Evolutionary conservation across 2,888 invertebrate species (phyloP), one percentile per base, ranked within the genome.

Genomic region (Autographa pulchrina): DNA sequence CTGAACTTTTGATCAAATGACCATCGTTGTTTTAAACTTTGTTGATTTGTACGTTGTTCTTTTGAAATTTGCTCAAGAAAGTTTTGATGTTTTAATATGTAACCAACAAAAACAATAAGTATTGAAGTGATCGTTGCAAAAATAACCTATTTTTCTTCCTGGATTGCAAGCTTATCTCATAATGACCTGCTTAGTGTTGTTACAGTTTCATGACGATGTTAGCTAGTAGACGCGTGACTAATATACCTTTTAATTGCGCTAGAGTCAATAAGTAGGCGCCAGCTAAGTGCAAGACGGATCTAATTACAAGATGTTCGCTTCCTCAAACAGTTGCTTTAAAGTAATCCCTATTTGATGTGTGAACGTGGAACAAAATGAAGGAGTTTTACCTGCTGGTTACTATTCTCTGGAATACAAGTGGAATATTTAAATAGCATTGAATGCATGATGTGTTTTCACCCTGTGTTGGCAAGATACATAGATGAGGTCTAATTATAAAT

Each of bases 301-400:
- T 43, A 43, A 43, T 43, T 43, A 43, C 48, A n/a, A 43, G 43
- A n/a, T 48, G 48, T 48, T n/a, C n/a, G n/a, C 48, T 48, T n/a
- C n/a, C 48, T 16, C n/a, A 48, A 48, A 48, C 48, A 48, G 48
- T 48, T 48, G 48, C n/a, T 48, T 48, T 48, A 48, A 48, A 48
- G 48, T 0, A 0, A 16, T 7, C 5, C 48, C n/a, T 48, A n/a
- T 48, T n/a, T 48, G n/a, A 48, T n/a, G 7, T 16, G n/a, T 16
- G n/a, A 6, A n/a, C n/a, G 48, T n/a, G 7, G n/a, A 48, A n/a
- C 7, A 6, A 48, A 48, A 48, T 48, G n/a, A 48, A 48, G n/a
- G 16, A 48, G 48, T n/a, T 14, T n/a, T n/a, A 48, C n/a, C 48
- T n/a, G 16, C 7, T n/a, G n/a, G 2, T n/a, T n/a, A 8, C 48